Evolutionary conservation across 2,888 invertebrate genomes (phyloP).

Genomic region (Caenorhabditis sp.): DNA sequence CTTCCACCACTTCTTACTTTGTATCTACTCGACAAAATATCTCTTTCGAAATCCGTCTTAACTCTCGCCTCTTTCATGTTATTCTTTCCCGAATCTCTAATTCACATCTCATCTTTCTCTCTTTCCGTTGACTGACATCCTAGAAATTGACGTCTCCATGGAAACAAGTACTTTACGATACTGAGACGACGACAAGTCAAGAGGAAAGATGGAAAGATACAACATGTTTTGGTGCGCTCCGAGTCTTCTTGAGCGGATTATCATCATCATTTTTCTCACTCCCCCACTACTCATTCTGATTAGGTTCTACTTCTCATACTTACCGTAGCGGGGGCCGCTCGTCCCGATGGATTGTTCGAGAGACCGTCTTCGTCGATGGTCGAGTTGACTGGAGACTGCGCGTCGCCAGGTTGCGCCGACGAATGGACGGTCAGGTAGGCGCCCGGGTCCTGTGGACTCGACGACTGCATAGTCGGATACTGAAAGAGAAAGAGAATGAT

Average conservation of each 20-base stretch:
- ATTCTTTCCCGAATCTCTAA: too few species aligned
- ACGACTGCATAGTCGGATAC: conserved; percentile 59
- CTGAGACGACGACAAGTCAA: not conserved
- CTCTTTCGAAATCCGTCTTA: not conserved
- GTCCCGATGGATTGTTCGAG: conserved; percentile 48
- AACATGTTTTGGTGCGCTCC: not conserved
- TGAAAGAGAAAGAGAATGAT: conserved; percentile 4
- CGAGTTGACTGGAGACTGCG: conserved; percentile 66
- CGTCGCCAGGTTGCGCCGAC: not conserved
- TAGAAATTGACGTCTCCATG: conserved; percentile 6
- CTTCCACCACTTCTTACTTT: not conserved
- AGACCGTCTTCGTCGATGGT: conserved; percentile 64
- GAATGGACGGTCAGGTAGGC: conserved; percentile 11
- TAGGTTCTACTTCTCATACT: conserved; percentile 15
- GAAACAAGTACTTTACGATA: conserved; percentile 26
- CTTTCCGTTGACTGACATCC: conserved; percentile 6
- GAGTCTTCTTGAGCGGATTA: conserved; percentile 16
- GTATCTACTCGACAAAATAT: too few species aligned
- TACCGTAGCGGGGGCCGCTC: conserved; percentile 74
- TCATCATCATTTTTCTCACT: not conserved
- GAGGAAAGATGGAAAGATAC: conserved; percentile 2
- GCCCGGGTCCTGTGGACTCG: conserved; percentile 47
- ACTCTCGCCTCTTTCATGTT: not conserved
- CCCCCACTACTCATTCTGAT: not conserved
- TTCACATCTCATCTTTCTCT: too few species aligned